These are phyloP conservation scores for Oreochromis tanganicae DNA, from an alignment of 2,113 vertebrate genomes.

Conservation along the genomic window DNA sequence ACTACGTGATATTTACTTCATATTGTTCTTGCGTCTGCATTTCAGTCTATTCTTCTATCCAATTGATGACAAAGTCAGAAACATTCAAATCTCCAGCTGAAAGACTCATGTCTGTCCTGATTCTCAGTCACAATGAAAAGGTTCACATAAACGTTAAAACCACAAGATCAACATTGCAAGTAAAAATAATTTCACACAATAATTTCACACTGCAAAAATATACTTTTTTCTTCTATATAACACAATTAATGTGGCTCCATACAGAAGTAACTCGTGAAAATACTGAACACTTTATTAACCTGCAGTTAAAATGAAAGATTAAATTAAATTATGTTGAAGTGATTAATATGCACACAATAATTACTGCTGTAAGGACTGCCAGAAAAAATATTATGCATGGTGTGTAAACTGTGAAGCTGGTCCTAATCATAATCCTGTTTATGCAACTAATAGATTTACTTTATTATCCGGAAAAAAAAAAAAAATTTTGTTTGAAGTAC, in stretches of 20 bases:
- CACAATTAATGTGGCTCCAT: not conserved
- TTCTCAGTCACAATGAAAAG: not conserved
- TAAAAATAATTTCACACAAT: not conserved
- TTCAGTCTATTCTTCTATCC: not conserved
- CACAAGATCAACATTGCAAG: not conserved
- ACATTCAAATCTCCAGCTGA: not conserved
- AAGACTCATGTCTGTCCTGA: not conserved
- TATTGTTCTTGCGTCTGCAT: not conserved
- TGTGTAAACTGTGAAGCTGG: not conserved
- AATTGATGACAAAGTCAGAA: not conserved
- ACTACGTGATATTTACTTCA: not conserved
- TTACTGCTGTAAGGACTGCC: not conserved
- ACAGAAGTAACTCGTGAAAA: not conserved
- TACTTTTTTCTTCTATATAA: not conserved
- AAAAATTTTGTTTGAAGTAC: not conserved
- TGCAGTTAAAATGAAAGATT: not conserved
- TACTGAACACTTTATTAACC: not conserved
- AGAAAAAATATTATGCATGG: not conserved
- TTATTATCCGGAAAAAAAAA: not conserved
- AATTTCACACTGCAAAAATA: not conserved
- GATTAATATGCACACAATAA: not conserved
- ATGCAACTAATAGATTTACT: not conserved
- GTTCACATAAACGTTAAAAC: not conserved
- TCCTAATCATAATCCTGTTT: constrained; percentile 13
- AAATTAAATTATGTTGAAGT: not conserved